Evolutionary conservation across 1,140 invertebrate genomes (phyloP).

Genomic region (Trypoxylus dichotomus): DNA sequence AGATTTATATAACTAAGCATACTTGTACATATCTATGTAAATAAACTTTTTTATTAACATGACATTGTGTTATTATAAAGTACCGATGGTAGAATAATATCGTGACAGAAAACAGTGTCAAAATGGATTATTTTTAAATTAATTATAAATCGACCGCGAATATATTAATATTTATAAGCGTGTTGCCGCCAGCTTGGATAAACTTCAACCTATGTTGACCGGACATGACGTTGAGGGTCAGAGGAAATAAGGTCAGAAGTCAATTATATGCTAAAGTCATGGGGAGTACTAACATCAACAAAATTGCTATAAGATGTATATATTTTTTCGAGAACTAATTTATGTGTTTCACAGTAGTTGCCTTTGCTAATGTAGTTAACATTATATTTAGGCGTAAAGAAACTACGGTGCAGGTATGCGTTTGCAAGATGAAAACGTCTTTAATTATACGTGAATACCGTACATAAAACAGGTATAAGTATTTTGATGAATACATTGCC

Average conservation of each 20-base stretch:
- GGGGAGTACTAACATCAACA: conserved; percentile 27
- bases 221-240: conserved; percentile 42
- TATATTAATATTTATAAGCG: conserved; percentile 39
- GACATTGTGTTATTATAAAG: no score
- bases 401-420: background rate
- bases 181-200: conserved; percentile 28
- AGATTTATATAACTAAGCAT: no score
- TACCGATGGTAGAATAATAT: no score
- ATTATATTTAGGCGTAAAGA: background rate
- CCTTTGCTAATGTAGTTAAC: background rate
- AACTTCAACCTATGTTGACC: conserved; percentile 39
- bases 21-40: no score
- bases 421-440: background rate
- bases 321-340: conserved; percentile 16
- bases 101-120: no score
- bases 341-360: background rate
- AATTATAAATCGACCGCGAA: background rate
- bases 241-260: conserved; percentile 40
- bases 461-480: no score
- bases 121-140: conserved; percentile 1
- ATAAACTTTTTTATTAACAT: no score
- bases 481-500: no score
- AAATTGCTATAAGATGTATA: conserved; percentile 23
- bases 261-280: conserved; percentile 42
- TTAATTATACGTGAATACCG: no score